These are phyloP conservation scores for Perognathus longimembris DNA, from an alignment of 2,113 vertebrate genomes.

Conservation along the genomic window DNA sequence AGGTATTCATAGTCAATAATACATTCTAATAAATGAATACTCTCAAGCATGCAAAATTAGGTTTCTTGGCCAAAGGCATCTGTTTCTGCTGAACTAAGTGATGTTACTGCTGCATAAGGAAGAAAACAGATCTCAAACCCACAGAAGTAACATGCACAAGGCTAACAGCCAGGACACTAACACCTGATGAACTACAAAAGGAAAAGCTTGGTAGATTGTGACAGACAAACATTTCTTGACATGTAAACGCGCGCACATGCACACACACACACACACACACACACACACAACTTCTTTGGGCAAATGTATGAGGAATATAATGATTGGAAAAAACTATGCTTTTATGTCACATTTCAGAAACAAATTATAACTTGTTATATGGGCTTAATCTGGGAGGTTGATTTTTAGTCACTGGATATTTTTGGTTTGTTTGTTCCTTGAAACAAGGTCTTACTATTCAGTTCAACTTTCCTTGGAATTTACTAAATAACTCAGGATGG, in stretches of 20 bases:
- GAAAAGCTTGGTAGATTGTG: not conserved
- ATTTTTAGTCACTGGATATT: constrained; percentile 16
- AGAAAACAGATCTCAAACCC: constrained; percentile 30
- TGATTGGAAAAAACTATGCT: constrained; percentile 21
- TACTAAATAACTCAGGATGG: too few relatives aligned
- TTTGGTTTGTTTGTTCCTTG: not conserved
- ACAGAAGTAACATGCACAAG: not conserved
- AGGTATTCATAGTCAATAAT: not conserved
- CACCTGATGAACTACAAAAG: not conserved
- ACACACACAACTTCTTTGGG: not conserved
- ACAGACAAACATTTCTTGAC: constrained; percentile 30
- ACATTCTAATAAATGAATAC: constrained; percentile 28
- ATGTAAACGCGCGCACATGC: too few relatives aligned
- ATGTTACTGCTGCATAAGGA: not conserved
- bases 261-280: too few relatives aligned
- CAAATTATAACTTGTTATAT: not conserved
- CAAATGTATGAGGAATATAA: not conserved
- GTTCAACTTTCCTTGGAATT: too few relatives aligned
- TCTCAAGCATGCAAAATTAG: not conserved
- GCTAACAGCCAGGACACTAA: not conserved
- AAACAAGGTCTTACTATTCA: too few relatives aligned
- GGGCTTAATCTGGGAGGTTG: constrained; percentile 2
- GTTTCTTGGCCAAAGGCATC: not conserved
- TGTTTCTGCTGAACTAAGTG: not conserved
- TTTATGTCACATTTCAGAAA: constrained; percentile 13